Evolutionary conservation across 35 echinoderm and acorn worm genomes (phyloP).

Genomic region (Apostichopus parvimensis): DNA sequence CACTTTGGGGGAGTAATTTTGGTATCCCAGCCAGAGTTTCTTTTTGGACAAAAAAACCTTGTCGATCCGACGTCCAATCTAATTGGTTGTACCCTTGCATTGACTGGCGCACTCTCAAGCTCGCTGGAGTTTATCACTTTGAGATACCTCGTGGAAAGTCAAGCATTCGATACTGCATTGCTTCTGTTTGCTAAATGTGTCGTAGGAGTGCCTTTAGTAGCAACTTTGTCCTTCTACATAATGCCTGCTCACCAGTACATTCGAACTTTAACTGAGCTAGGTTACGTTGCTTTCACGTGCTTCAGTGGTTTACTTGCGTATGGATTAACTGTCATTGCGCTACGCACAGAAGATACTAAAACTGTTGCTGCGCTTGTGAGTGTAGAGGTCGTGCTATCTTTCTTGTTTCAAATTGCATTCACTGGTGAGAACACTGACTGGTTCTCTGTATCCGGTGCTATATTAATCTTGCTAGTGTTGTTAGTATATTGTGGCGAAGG

Average conservation of each 20-base stretch:
- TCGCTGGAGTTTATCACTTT: background rate
- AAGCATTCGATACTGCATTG: background rate
- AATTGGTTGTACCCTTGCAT: background rate
- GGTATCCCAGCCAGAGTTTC: background rate
- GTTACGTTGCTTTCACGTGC: background rate
- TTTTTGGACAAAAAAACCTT: background rate
- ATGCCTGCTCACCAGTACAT: background rate
- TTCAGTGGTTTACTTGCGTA: background rate
- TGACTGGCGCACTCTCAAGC: background rate
- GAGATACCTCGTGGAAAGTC: background rate
- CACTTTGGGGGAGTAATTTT: background rate
- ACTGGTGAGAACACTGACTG: background rate
- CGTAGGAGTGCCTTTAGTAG: background rate
- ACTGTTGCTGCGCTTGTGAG: background rate
- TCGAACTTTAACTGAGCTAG: background rate
- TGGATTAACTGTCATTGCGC: background rate
- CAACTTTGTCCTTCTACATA: background rate
- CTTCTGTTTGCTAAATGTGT: background rate
- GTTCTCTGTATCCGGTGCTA: background rate
- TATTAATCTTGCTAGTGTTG: background rate
- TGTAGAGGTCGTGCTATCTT: background rate
- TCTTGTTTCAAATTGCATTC: background rate
- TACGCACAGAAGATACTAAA: background rate
- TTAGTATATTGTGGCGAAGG: background rate
- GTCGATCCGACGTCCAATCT: background rate